Percentiles rank a stretch among this genome's conserved stretches.
Evolutionary conservation across 23 tunicate species (phyloP).

Genomic region (Styela plicata): DNA sequence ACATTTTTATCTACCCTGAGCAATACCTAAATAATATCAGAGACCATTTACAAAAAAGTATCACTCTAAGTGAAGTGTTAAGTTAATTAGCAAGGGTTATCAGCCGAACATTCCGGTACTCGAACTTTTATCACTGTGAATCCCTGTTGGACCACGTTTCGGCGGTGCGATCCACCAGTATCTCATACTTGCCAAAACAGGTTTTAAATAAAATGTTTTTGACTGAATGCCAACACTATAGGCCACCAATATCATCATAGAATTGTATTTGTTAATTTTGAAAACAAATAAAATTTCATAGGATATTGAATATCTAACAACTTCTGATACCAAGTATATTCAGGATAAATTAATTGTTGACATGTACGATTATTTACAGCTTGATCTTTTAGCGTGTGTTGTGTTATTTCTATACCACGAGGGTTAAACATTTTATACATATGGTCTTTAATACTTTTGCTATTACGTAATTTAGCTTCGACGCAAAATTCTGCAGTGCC

Average conservation of each 20-base stretch:
- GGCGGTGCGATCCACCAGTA: too few species aligned
- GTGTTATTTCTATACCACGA: slow-evolving; percentile 49
- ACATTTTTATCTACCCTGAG: too few species aligned
- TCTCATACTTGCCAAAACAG: too few species aligned
- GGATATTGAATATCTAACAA: neutral
- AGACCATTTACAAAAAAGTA: too few species aligned
- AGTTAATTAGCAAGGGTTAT: too few species aligned
- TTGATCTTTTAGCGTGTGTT: slow-evolving; percentile 41
- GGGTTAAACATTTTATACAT: slow-evolving; percentile 40
- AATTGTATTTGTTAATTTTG: neutral
- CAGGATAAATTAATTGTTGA: slow-evolving; percentile 27
- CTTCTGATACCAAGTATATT: slow-evolving; percentile 43
- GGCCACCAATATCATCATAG: neutral
- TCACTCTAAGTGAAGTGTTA: too few species aligned
- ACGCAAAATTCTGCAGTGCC: slow-evolving; percentile 33
- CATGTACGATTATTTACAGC: slow-evolving; percentile 34
- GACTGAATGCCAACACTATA: too few species aligned
- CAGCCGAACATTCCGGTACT: too few species aligned
- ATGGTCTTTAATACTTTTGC: slow-evolving; percentile 5
- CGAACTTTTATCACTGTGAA: too few species aligned
- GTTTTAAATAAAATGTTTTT: too few species aligned
- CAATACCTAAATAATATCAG: too few species aligned
- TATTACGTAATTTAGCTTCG: slow-evolving; percentile 29
- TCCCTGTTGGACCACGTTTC: too few species aligned
- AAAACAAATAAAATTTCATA: neutral